Base-by-base conservation (phyloP, 2,797 vertebrate genomes). In the Champsocephalus gunnari region DNA sequence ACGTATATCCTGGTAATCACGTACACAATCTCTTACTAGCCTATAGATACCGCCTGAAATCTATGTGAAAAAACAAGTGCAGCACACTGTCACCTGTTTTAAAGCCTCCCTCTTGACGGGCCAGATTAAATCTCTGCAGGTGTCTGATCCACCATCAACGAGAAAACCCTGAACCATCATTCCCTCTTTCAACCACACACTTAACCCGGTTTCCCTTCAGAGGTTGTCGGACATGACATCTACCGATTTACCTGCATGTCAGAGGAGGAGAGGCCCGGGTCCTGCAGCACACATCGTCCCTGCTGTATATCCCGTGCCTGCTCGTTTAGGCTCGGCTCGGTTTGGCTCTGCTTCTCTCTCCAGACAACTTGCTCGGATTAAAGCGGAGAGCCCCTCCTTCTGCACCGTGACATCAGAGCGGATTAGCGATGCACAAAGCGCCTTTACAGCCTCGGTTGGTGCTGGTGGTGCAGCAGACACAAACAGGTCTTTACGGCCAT, bases 351-450 rank as follows among this genome's bases (percentile, higher is more conserved):
- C 54, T 78, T 24, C 81, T 77, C 73, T 73, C 77, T 88, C 76
- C 85, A 71, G 77, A 88, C 89, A 86, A 83, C 62, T 85, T 82
- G 82, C 17, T 75, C 43, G 89, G 93, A 94, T 94, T 92, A 93
- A 70, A 65, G 73, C 86, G 72, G 82, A 81, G 77, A 84, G 84
- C 87, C 85, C 92, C 92, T 89, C 93, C 92, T 82, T 49, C 90
- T 24, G 82, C 87, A 67, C 68, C 81, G 92, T 94, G 94, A 94
- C 94, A 91, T 94, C 93, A 93, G 75, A 93, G 90, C 87, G 92
- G 93, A 95, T 95, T 95, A 95, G 56, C 77, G 78, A 81, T 59
- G 90, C 91, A 87, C 87, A 89, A 93, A 93, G 90, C 91, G 87
- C 87, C 87, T 92, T 90, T 90, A 73, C 71, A 69, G 74, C 66